phyloP scores from a whole-genome alignment of 30 jellyfish, hydroid and myxozoan species.

The Turritopsis dohrnii region DNA sequence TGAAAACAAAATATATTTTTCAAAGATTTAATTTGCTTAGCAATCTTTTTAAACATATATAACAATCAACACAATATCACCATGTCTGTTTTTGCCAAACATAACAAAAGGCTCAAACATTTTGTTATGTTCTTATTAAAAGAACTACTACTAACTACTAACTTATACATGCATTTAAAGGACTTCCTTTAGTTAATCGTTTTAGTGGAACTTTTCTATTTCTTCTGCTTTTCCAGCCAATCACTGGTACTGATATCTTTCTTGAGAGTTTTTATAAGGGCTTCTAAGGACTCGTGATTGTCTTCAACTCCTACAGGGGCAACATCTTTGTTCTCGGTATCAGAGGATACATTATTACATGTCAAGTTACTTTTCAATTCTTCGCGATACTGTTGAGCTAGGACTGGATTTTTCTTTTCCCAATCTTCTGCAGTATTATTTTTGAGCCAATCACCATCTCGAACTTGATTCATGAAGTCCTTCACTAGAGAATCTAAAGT shows the following conservation, averaged over 20 bases:
- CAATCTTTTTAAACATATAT: no score
- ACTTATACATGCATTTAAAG: no score
- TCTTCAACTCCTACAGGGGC: neutral
- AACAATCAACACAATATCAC: no score
- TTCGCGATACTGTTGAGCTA: conserved; percentile 43
- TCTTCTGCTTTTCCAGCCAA: conserved; percentile 5
- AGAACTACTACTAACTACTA: no score
- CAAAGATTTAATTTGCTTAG: no score
- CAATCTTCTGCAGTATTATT: conserved; percentile 79
- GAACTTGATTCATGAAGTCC: conserved; percentile 35
- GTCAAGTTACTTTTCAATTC: neutral
- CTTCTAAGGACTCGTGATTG: neutral
- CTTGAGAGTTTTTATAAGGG: neutral
- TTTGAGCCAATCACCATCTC: conserved; percentile 54
- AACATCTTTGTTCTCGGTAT: neutral
- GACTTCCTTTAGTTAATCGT: no score
- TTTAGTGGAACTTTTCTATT: no score
- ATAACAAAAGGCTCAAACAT: no score
- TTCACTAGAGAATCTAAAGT: conserved; percentile 43
- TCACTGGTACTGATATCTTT: conserved; percentile 1
- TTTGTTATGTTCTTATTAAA: no score
- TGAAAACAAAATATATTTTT: no score
- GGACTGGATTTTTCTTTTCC: conserved; percentile 64
- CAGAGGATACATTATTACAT: neutral
- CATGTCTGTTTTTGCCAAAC: no score